phyloP scores from a whole-genome alignment of 1,140 invertebrate genomes.

The Lanistes nyassanus region DNA sequence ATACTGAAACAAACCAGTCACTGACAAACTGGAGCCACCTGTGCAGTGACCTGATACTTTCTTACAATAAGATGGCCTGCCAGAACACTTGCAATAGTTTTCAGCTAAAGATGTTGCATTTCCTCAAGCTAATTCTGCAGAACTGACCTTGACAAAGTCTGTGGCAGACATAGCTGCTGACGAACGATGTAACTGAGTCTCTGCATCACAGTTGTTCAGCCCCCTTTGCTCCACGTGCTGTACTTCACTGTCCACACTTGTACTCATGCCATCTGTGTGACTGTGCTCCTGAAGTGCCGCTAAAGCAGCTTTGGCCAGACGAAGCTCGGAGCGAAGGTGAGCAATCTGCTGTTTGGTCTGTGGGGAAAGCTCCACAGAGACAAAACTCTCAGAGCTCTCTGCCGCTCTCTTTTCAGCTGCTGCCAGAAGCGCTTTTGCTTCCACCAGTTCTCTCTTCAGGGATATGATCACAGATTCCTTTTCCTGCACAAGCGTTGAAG shows the following conservation, averaged over 20 bases:
- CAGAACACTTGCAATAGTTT: too few relatives aligned
- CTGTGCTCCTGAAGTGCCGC: slow-evolving; percentile 30
- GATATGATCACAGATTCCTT: slow-evolving; percentile 23
- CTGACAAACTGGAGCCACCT: too few relatives aligned
- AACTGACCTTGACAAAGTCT: slow-evolving; percentile 51
- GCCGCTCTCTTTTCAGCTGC: not conserved
- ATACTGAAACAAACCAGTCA: too few relatives aligned
- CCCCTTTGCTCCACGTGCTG: slow-evolving; percentile 21
- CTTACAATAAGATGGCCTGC: too few relatives aligned
- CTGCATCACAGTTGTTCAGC: slow-evolving; percentile 29
- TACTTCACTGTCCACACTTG: slow-evolving; percentile 14
- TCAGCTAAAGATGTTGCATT: too few relatives aligned
- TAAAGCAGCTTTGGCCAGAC: slow-evolving; percentile 47
- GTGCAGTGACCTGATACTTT: too few relatives aligned
- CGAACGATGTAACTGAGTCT: slow-evolving; percentile 37
- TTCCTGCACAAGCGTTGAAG: slow-evolving; percentile 16
- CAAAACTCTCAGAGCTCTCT: not conserved
- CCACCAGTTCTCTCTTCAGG: slow-evolving; percentile 18
- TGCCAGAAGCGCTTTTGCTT: slow-evolving; percentile 8
- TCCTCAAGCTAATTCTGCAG: not conserved
- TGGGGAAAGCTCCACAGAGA: slow-evolving; percentile 26
- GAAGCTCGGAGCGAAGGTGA: slow-evolving; percentile 46
- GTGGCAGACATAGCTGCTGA: slow-evolving; percentile 45
- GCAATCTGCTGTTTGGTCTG: slow-evolving; percentile 48
- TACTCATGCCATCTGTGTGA: slow-evolving; percentile 18